Base-by-base conservation (phyloP, 2,797 vertebrate species). In the Syncerus caffer region DNA sequence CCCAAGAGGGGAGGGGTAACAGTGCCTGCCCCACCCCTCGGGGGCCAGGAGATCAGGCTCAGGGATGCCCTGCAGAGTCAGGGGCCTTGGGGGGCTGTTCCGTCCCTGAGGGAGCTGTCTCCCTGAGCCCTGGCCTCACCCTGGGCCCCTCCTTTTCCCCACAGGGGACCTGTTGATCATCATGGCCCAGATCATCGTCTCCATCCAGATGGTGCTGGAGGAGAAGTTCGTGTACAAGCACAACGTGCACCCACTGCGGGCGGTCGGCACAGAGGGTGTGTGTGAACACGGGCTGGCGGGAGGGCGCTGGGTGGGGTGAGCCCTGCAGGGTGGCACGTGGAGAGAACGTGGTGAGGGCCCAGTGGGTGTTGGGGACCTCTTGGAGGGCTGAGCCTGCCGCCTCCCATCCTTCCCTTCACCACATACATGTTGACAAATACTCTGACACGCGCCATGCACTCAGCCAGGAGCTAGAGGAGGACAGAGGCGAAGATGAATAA, bases 161-260 rank as follows among this genome's bases (percentile, higher is more conserved):
- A 0, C 98, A 99, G 99, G 99, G 25, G 99, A 99, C 98, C 99
- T 99, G 83, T 98, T 99, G 94, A 99, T 99, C 98, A 98, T 99
- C 98, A 99, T 99, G 99, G 99, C 99, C n/a, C 99, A 99, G 98
- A 97, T 99, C 94, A 99, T 99, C 0, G 99, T 99, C 0, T 98
- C 99, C 23, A 99, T 99, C 89, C 99, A 99, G 98, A 99, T 99
- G 99, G 99, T 99, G 34, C 98, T 99, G 76, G 99, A 99, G 96
- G 99, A 99, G 97, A 99, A 99, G 96, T 99, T 99, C 93, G 99
- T 99, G 98, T 99, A 99, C 98, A 99, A 99, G 90, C 99, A 99
- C 7, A 99, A 99, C 0, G 99, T 99, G 29, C 99, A 99, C 97
- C 99, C 99, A 0, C 99, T 99, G 15, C 99, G 98, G 51, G 99